A percentile compares a stretch with the other conserved stretches of the same genome.
phyloP scores from a whole-genome alignment of 2,113 vertebrate species.

The Thunnus maccoyii region DNA sequence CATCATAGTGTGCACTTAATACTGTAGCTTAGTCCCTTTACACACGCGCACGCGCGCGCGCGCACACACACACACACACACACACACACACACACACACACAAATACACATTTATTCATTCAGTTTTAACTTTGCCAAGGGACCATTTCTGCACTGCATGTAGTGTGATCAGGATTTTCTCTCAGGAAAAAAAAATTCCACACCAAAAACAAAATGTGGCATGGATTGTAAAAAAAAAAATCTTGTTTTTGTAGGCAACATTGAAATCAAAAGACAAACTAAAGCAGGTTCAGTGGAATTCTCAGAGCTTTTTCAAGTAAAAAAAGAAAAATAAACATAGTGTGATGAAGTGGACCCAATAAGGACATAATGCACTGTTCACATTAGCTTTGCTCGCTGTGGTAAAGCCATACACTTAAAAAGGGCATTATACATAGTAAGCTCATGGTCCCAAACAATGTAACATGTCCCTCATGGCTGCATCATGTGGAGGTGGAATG shows the following conservation, averaged over 20 bases:
- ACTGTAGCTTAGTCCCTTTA: slow-evolving; percentile 77
- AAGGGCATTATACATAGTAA: slow-evolving; percentile 7
- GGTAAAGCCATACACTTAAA: slow-evolving; percentile 21
- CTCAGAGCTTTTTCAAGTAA: slow-evolving; percentile 76
- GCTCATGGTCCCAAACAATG: slow-evolving; percentile 23
- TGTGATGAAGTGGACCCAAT: slow-evolving; percentile 50
- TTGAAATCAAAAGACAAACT: slow-evolving; percentile 61
- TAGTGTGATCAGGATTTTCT: slow-evolving; percentile 4
- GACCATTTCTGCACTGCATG: slow-evolving; percentile 59
- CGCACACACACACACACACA: slow-evolving; percentile 7
- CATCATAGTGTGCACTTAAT: slow-evolving; percentile 73
- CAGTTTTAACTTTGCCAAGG: slow-evolving; percentile 33
- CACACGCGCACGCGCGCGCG: not conserved
- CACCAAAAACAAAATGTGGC: slow-evolving; percentile 23
- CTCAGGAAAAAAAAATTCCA: slow-evolving; percentile 2
- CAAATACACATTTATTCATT: slow-evolving; percentile 10
- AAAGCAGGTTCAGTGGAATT: slow-evolving; percentile 69
- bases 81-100: slow-evolving; percentile 2
- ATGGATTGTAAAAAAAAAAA: slow-evolving; percentile 18
- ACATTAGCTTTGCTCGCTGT: slow-evolving; percentile 56
- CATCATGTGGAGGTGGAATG: slow-evolving; percentile 53
- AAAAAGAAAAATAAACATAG: slow-evolving; percentile 50
- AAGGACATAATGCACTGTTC: slow-evolving; percentile 52
- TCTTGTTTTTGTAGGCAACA: slow-evolving; percentile 55
- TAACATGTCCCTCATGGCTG: slow-evolving; percentile 15